These are phyloP conservation scores for Sceloporus tristichus DNA, from an alignment of 2,113 vertebrate genomes.

Conservation along the genomic window DNA sequence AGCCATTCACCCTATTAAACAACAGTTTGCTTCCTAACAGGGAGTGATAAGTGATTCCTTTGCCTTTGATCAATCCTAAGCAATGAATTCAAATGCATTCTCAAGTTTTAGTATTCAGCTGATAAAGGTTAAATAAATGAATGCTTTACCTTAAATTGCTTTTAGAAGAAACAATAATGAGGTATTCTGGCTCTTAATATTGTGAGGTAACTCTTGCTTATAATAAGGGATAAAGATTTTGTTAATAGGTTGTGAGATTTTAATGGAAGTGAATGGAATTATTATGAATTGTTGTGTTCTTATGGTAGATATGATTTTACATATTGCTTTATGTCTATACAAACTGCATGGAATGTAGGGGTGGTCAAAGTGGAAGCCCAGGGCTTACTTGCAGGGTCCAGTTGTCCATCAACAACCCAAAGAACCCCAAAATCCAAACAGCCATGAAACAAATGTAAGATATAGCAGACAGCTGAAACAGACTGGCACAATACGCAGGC, in stretches of 20 bases:
- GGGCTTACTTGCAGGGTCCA: too few species aligned
- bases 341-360: background rate
- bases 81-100: fast-evolving
- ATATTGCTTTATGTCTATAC: background rate
- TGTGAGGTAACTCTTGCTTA: background rate
- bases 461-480: background rate
- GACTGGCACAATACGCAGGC: too few species aligned
- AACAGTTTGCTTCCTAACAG: background rate
- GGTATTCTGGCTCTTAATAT: fast-evolving
- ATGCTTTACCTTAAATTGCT: background rate
- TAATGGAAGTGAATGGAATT: background rate
- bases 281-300: background rate
- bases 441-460: background rate
- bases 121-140: background rate
- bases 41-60: background rate
- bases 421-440: background rate
- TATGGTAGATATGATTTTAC: background rate
- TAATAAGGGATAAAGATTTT: background rate
- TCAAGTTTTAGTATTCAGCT: background rate
- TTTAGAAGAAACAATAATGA: background rate
- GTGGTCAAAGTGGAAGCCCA: background rate
- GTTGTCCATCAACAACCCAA: too few species aligned
- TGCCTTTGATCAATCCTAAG: fast-evolving
- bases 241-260: background rate
- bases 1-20: background rate